Evolutionary conservation across 1,140 invertebrate species (phyloP).

Genomic region (Drosophila lacertosa): DNA sequence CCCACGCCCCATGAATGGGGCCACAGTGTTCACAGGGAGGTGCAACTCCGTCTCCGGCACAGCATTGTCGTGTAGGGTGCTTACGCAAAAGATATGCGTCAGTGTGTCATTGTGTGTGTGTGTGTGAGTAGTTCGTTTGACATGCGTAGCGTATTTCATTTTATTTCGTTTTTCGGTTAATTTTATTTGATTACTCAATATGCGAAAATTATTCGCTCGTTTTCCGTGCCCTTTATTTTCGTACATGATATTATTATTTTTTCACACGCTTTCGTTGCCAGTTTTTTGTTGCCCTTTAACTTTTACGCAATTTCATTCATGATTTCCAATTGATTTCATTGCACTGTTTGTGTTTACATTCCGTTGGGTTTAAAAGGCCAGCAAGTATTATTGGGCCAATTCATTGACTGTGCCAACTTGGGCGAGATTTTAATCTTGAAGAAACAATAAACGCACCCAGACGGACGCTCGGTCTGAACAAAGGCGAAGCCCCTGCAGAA

Average conservation of each 20-base stretch:
- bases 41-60: slow-evolving; percentile 22
- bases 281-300: slow-evolving; percentile 24
- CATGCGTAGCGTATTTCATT: slow-evolving; percentile 51
- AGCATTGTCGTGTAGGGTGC: slow-evolving; percentile 58
- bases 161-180: slow-evolving; percentile 75
- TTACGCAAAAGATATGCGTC: background rate
- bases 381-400: slow-evolving; percentile 48
- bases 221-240: slow-evolving; percentile 28
- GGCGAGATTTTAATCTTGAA: slow-evolving; percentile 67
- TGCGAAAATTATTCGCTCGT: slow-evolving; percentile 64
- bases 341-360: slow-evolving; percentile 11
- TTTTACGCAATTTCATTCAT: slow-evolving; percentile 72
- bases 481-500: slow-evolving; percentile 16
- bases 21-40: slow-evolving; percentile 54
- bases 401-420: slow-evolving; percentile 51
- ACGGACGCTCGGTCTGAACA: slow-evolving; percentile 55
- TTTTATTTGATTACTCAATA: slow-evolving; percentile 82
- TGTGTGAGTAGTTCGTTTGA: slow-evolving; percentile 46
- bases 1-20: slow-evolving; percentile 79
- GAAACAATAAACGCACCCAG: slow-evolving; percentile 61
- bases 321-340: slow-evolving; percentile 56
- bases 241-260: slow-evolving; percentile 39
- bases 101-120: slow-evolving; percentile 27
- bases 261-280: slow-evolving; percentile 65
- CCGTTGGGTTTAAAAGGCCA: slow-evolving; percentile 2